Base-by-base conservation (phyloP, 2,113 vertebrate genomes). In the Triplophysa dalaica region DNA sequence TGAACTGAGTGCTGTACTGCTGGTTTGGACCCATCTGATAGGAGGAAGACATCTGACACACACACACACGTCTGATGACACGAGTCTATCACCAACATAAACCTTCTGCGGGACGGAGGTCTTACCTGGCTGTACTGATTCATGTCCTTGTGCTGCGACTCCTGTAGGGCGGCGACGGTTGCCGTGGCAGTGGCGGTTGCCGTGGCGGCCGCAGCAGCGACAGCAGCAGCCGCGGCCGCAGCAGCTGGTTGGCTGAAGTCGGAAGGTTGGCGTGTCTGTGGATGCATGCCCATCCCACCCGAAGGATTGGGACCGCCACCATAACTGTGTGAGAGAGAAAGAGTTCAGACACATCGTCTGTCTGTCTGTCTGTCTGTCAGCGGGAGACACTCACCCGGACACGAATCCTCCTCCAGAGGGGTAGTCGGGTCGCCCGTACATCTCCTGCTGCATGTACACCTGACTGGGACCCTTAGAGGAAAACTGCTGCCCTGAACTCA, bases 11-110 rank as follows among this genome's bases (percentile, higher is more conserved):
- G 93, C 94, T 97, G 93, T 99, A 99, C 76, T 94, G 93, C 92
- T 98, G 97, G 88, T 94, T 95, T 84, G 96, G 96, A 93, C 95
- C 97, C 97, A 99, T 99, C 94, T 99, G 97, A 93, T 98, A 98
- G 93, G 96, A 98, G 92, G 96, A 97, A 95, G 94, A 96, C 94
- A 97, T 95, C 96, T 99, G 94, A 91, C 95, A 95, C 91, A 94
- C 90, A 43, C 85, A 54, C 4, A 54, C 17, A 19, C 1, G 5
- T 50, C 11, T 50, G 14, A 7, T 19, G 17, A 58, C 17, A 58
- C 54, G n/a, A 56, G 17, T 14, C 17, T 17, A 17, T 38, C 52
- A 29, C 64, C 26, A 65, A 56, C 22, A 22, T 43, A 74, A 45
- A 33, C 16, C 3, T 8, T 79, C 91, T 8, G 33, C 5, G 33